Evolutionary conservation across 30 jellyfish, hydroid and myxozoan species (phyloP).

Genomic region (Morbakka virulenta): DNA sequence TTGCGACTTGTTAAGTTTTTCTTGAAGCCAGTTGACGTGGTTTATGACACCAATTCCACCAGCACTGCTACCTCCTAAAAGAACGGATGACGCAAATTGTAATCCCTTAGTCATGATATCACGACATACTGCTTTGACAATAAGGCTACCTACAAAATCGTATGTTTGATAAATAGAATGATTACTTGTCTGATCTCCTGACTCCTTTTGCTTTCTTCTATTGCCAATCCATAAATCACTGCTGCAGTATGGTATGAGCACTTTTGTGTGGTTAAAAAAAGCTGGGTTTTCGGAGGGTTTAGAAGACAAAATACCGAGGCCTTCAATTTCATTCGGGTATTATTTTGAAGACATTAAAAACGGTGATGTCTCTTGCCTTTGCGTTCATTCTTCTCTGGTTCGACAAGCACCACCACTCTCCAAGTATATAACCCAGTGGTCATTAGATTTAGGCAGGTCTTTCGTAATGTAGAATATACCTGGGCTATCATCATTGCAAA

Average conservation of each 20-base stretch:
- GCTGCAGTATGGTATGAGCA: constrained; percentile 78
- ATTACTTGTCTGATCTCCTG: background rate
- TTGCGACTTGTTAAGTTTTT: constrained; percentile 2
- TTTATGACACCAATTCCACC: constrained; percentile 90
- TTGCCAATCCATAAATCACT: constrained; percentile 95
- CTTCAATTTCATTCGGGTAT: constrained; percentile 46
- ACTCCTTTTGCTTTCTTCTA: background rate
- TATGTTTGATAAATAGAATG: background rate
- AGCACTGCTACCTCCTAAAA: constrained; percentile 89
- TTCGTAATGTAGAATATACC: constrained; percentile 65
- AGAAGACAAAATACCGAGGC: constrained; percentile 54
- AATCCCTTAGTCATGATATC: constrained; percentile 53
- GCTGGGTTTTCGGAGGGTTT: background rate
- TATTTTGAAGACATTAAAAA: constrained; percentile 42
- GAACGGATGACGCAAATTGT: constrained; percentile 31
- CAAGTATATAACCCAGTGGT: constrained; percentile 65
- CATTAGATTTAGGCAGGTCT: background rate
- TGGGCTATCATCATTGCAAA: constrained; percentile 71
- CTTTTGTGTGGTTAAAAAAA: constrained; percentile 44
- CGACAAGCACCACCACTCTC: constrained; percentile 95
- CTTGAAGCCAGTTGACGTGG: constrained; percentile 27
- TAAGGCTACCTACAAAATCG: constrained; percentile 55
- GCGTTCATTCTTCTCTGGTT: constrained; percentile 40
- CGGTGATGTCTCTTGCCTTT: constrained; percentile 36
- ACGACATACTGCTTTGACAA: constrained; percentile 43